Base-by-base conservation (phyloP, 2,888 invertebrate genomes). In the Marronus borbonicus region DNA sequence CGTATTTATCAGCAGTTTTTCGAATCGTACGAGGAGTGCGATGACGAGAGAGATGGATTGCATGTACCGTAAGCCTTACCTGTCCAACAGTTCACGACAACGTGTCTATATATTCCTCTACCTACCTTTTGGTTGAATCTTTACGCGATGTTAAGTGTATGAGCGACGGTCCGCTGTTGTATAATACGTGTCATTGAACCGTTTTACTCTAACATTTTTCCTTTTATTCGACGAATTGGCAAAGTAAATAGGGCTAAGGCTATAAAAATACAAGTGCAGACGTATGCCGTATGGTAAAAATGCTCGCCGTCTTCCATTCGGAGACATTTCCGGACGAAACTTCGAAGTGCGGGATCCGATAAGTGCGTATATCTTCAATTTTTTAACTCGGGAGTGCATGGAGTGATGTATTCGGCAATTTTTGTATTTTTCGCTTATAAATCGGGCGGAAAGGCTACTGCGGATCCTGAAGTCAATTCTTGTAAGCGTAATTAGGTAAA, bases 1-100 rank as follows among this genome's bases (percentile, higher is more conserved):
- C 12, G 44, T 44, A n/a, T 44, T 65, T 39, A 65, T 39, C 36
- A 31, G 65, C 65, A 36, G 17, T 39, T 65, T 39, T 65, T 65
- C 14, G 7, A 52, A 28, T 7, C 50, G 55, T 39, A 49, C 20
- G 44, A 7, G 44, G 60, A 60, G 60, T 70, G 55, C 58, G 72
- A 39, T 60, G 28, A 20, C 20, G 76, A 76, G 65, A 76, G 76
- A 76, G 76, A 76, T 31, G 39, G 64, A 55, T 3, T 65, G n/a
- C 52, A 76, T 68, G 79, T 79, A 79, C 79, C 79, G 79, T 79
- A 79, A 79, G 39, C 49, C 55, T 74, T 77, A 76, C 76, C 74
- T 77, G 77, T 70, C 79, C 80, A 81, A 81, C 81, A 76, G 79
- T 78, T 79, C 31, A 79, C 76, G 76, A 72, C 80, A 80, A 81